Base-by-base conservation (phyloP, 2,888 invertebrate species). In the Amphipoea lucens region DNA sequence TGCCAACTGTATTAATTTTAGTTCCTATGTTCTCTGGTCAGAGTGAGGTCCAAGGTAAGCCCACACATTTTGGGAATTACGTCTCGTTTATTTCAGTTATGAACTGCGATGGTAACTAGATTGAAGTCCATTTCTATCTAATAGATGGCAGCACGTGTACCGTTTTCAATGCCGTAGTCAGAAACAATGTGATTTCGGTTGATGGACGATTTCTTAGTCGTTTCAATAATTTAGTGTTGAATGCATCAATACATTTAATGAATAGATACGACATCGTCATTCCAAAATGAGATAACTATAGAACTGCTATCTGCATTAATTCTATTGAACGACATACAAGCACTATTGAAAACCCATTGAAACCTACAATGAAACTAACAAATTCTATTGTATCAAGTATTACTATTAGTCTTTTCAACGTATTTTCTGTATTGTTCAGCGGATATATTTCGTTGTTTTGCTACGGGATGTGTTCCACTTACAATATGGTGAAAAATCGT, bases 401-500 rank as follows among this genome's bases (percentile, higher is more conserved):
- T 75, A 20, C 71, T 76, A 72, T 67, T 69, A 74, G 74, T 45
- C 60, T 76, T 62, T 80, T 63, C 67, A 78, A 54, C 12, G 45
- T 81, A 69, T 74, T 60, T 29, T 68, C 51, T 70, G 12, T 75
- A 69, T 81, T 83, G 78, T 83, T 83, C 74, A 42, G 11, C 11
- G 73, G 40, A 82, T 71, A 85, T 86, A 83, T 83, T 84, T 84
- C 36, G 81, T 87, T 90, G 89, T 89, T 90, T 90, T 84, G 82
- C 68, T 87, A 73, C 79, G 73, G 77, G 76, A 76, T 76, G 85
- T 88, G 90, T 82, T 88, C 90, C 82, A 91, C 88, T 90, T 90
- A 89, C 88, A 90, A 88, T 90, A 88, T 88, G 89, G 88, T 90
- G 91, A 91, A 89, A 91, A 91, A 91, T 92, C 88, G 89, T 88